Conservation (phyloP, 2,797 vertebrate genomes). For the Lepus oiostolus region DNA sequence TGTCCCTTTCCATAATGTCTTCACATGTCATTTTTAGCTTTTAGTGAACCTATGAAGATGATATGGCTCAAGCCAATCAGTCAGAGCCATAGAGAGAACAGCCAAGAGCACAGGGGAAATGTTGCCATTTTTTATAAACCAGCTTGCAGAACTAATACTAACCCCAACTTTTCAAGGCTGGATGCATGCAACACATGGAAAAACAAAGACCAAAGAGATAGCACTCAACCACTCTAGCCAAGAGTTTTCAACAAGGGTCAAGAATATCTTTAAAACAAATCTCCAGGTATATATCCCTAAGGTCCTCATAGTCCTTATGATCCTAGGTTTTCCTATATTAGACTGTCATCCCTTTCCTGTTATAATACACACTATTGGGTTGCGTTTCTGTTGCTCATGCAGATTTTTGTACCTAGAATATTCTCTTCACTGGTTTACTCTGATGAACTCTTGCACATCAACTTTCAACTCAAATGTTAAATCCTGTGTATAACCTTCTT, state of each 20-base stretch:
- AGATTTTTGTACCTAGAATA: not conserved
- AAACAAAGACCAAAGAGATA: not conserved
- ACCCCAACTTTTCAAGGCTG: not conserved
- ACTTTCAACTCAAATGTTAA: not conserved
- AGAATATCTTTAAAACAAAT: not conserved
- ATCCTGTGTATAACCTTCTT: not conserved
- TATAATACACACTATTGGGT: not conserved
- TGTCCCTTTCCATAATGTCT: not conserved
- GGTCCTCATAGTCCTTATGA: not conserved
- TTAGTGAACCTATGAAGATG: not conserved
- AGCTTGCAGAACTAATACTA: not conserved
- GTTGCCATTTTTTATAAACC: not conserved
- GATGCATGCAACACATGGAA: too few species aligned
- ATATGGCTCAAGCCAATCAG: not conserved
- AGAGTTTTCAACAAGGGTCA: not conserved
- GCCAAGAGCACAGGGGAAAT: not conserved
- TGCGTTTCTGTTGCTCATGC: not conserved
- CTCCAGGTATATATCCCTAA: not conserved
- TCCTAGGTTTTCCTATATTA: not conserved
- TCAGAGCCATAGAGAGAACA: not conserved
- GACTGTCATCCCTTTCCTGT: not conserved
- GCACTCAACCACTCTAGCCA: not conserved
- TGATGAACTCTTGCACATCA: not conserved
- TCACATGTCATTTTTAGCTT: not conserved
- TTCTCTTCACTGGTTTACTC: not conserved